A percentile compares a stretch with the other conserved stretches of the same genome.
phyloP scores from a whole-genome alignment of 2,888 invertebrate genomes.

The Oscheius sp. region DNA sequence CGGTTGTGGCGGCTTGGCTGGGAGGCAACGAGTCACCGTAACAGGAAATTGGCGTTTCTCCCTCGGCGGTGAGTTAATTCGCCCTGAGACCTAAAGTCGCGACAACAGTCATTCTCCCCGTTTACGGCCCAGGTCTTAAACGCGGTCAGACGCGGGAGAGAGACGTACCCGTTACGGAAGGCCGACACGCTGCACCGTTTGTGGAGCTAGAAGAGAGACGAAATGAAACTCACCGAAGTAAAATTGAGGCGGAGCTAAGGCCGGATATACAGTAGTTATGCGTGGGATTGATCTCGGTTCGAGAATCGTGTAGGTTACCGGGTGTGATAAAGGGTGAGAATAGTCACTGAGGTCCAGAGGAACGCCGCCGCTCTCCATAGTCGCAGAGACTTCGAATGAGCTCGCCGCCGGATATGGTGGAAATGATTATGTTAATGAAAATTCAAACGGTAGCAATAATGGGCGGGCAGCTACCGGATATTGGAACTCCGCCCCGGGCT shows the following conservation, averaged over 20 bases:
- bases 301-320: background rate
- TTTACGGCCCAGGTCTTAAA: conserved; percentile 28
- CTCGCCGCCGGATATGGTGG: too few species aligned
- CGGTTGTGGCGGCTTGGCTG: conserved; percentile 18
- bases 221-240: background rate
- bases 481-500: too few species aligned
- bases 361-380: background rate
- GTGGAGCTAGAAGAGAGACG: background rate
- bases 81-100: conserved; percentile 10
- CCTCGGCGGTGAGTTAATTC: conserved; percentile 16
- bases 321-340: background rate
- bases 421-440: too few species aligned
- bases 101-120: conserved; percentile 17
- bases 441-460: too few species aligned
- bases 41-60: conserved; percentile 28
- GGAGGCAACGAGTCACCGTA: conserved; percentile 24
- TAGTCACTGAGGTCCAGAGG: too few species aligned
- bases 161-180: too few species aligned
- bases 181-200: too few species aligned
- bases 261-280: background rate
- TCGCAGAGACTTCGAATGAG: too few species aligned
- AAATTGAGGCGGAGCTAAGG: background rate
- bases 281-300: too few species aligned
- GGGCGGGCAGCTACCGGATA: too few species aligned
- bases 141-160: conserved; percentile 22